Evolutionary conservation across 2,113 vertebrate species (phyloP), one percentile per base, ranked within the genome.

Genomic region (Morone saxatilis): DNA sequence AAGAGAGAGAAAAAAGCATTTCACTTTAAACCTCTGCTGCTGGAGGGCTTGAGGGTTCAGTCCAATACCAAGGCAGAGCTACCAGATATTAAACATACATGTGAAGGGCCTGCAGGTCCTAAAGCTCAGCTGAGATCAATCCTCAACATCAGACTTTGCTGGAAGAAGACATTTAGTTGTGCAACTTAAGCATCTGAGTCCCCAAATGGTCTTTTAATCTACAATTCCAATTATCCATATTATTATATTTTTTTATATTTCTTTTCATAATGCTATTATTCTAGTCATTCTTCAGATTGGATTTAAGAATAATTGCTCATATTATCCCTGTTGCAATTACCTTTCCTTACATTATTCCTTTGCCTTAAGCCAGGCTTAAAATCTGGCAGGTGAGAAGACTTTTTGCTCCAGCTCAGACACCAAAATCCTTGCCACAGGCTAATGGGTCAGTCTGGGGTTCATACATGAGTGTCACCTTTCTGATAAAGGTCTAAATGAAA

Each of bases 21-120:
- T 70, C 38, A 82, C 40, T 71, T 79, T 38, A 83, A 81, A 83
- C 22, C 76, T 78, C n/a, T 38, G 78, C 65, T 61, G 72, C 81
- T 78, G 71, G 45, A 57, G 73, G 22, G 70, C 73, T 68, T 8
- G 20, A 69, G 51, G 74, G 75, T 77, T 89, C 71, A 76, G 61
- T 76, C 71, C 59, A 74, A 76, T 51, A 80, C 68, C 13, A 22
- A 72, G 47, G 69, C 79, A 76, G 83, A 76, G 76, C 84, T 36
- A 53, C 47, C 73, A 80, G 43, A 86, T 84, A 89, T 92, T 66
- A 89, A 88, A 90, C 79, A 88, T 91, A 87, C 77, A 92, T 88
- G 85, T 41, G 53, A 22, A 56, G 79, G 83, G 83, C 86, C 88
- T 85, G 69, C 54, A 84, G 85, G 72, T 89, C 48, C 65, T 31